Evolutionary conservation across 2,113 vertebrate species (phyloP).

Genomic region (Ictalurus punctatus): DNA sequence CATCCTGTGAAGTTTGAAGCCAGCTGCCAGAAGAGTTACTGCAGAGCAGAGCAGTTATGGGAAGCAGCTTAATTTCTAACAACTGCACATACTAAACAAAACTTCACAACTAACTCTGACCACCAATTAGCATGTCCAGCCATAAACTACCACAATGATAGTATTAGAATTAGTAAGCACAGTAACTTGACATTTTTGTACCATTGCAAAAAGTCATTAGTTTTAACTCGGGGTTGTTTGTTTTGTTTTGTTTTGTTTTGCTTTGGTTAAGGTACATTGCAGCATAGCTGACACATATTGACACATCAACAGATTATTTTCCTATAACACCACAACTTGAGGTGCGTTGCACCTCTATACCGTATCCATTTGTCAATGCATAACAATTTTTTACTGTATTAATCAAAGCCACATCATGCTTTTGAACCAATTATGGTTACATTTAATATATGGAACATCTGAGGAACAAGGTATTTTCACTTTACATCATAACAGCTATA

Average conservation of each 20-base stretch:
- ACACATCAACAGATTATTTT: neutral
- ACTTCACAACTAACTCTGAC: constrained; percentile 61
- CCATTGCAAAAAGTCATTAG: neutral
- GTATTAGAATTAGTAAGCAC: neutral
- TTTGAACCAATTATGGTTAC: neutral
- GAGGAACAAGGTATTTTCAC: neutral
- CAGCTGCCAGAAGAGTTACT: constrained; percentile 33
- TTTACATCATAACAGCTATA: neutral
- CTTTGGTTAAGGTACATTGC: neutral
- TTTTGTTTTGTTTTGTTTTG: too few species aligned
- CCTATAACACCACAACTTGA: neutral
- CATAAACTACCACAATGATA: neutral
- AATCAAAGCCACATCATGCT: neutral
- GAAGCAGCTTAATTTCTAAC: constrained; percentile 59
- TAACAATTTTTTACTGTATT: neutral
- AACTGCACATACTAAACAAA: constrained; percentile 60
- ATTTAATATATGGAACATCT: neutral
- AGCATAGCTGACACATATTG: neutral
- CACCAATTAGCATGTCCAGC: constrained; percentile 21
- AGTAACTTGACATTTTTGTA: neutral
- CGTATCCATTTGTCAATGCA: neutral
- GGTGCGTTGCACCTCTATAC: neutral
- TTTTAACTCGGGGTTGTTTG: neutral
- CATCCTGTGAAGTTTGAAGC: constrained; percentile 38
- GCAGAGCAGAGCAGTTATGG: constrained; percentile 58